Base-by-base conservation (phyloP, 2,888 invertebrate genomes). In the Blera fallax region DNA sequence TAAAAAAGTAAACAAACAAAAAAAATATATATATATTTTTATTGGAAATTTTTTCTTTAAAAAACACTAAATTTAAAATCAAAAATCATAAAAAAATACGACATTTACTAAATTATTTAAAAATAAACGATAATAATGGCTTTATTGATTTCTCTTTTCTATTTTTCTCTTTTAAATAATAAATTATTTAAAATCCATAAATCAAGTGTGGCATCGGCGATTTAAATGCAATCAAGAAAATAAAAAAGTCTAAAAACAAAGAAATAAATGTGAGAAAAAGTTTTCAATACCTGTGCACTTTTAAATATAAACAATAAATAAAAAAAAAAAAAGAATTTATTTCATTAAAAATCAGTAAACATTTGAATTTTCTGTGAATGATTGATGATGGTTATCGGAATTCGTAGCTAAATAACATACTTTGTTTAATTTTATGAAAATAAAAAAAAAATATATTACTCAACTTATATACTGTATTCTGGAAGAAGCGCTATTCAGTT, bases 11-110 rank as follows among this genome's bases (percentile, higher is more conserved):
- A 79, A 79, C 34, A 50, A 64, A 60, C 40, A 64, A 65, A 78
- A 73, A 78, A 67, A 18, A 32, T 16, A 65, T 62, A 76, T 56
- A 70, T 64, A 56, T 58, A 64, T 58, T 73, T 70, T 76, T 74
- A 80, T 84, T 84, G 84, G 69, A 80, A 84, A 80, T 80, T 84
- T 80, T 84, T 84, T 84, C 84, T 84, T 56, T 27, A 78, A 43
- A 18, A 40, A 54, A 40, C 11, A 37, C 40, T 29, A 62, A 43
- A 72, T 37, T 8, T 56, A 67, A 76, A 72, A 14, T 52, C 37
- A 64, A 58, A 43, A 3, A 34, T n/a, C n/a, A n/a, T n/a, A 37
- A 37, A 37, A 37, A 10, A n/a, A 6, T 3, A n/a, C n/a, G n/a
- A n/a, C n/a, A n/a, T 40, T 40, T 14, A 40, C 34, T 34, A 34